Conservation (phyloP, 2,888 invertebrate genomes). For the Oscheius sp. region DNA sequence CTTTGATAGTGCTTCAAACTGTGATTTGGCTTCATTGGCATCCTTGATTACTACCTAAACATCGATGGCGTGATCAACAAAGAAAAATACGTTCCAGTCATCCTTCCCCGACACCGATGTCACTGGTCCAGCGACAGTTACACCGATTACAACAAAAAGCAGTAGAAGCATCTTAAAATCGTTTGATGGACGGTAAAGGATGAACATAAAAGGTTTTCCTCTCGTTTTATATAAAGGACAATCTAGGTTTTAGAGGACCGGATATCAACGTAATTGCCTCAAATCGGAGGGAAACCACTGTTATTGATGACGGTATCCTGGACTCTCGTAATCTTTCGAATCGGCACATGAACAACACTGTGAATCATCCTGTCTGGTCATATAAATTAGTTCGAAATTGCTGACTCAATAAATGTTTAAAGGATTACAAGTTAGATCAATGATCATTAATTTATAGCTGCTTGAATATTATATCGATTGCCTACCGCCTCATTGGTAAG, state of each 20-base stretch:
- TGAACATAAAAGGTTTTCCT: not conserved
- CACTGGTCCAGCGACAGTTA: not conserved
- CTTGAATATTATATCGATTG: too few relatives aligned
- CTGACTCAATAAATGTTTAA: too few relatives aligned
- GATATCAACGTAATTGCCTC: slow-evolving; percentile 18
- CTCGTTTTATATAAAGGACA: slow-evolving; percentile 16
- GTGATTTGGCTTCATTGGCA: slow-evolving; percentile 8
- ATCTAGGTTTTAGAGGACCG: slow-evolving; percentile 21
- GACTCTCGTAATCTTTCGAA: slow-evolving; percentile 3
- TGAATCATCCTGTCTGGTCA: too few relatives aligned
- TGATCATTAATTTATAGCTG: too few relatives aligned
- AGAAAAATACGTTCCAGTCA: not conserved
- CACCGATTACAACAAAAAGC: not conserved
- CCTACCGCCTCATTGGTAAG: too few relatives aligned
- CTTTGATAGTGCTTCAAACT: not conserved
- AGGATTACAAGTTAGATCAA: too few relatives aligned
- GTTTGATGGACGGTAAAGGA: not conserved
- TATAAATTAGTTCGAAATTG: too few relatives aligned
- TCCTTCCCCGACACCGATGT: not conserved
- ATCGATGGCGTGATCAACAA: not conserved
- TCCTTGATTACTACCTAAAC: slow-evolving; percentile 14
- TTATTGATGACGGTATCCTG: slow-evolving; percentile 1
- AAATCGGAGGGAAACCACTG: slow-evolving; percentile 7
- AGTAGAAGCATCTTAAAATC: slow-evolving; percentile 12
- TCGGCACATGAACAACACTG: not conserved